Conservation (phyloP, 2,888 invertebrate species). For the Acanthosepion esculentum region DNA sequence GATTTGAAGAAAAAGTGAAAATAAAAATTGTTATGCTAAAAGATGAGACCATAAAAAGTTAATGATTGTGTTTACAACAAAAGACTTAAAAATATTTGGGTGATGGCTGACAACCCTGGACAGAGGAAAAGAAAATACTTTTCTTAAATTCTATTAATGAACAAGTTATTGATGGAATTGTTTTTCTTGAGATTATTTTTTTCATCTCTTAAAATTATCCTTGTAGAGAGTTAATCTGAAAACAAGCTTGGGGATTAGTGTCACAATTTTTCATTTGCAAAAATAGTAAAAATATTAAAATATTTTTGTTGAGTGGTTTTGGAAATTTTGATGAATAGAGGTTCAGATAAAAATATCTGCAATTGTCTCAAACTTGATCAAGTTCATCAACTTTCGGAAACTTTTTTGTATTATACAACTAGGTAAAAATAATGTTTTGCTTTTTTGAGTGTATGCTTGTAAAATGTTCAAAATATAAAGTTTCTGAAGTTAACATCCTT, state of each 20-base stretch:
- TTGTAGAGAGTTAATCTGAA: neutral
- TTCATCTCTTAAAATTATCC: neutral
- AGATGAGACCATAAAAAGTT: too few species aligned
- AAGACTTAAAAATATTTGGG: neutral
- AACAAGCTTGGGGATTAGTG: neutral
- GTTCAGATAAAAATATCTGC: neutral
- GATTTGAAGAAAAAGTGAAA: too few species aligned
- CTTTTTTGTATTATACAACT: too few species aligned
- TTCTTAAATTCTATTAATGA: neutral
- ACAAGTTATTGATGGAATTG: neutral
- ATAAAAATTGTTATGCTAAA: too few species aligned
- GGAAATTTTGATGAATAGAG: neutral
- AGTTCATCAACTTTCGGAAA: too few species aligned
- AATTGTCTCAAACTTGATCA: too few species aligned
- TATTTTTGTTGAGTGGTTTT: neutral
- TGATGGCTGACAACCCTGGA: neutral
- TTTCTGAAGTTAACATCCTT: too few species aligned
- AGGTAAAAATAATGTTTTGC: too few species aligned
- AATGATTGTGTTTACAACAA: too few species aligned
- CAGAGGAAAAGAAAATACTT: neutral
- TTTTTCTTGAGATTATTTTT: neutral
- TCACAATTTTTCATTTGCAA: neutral
- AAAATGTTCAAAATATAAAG: too few species aligned
- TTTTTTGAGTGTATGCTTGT: too few species aligned
- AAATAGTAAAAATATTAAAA: neutral